Percentiles rank a stretch among this genome's conserved stretches.
Conservation (phyloP, 2,113 vertebrate species). For the Malurus melanocephalus region DNA sequence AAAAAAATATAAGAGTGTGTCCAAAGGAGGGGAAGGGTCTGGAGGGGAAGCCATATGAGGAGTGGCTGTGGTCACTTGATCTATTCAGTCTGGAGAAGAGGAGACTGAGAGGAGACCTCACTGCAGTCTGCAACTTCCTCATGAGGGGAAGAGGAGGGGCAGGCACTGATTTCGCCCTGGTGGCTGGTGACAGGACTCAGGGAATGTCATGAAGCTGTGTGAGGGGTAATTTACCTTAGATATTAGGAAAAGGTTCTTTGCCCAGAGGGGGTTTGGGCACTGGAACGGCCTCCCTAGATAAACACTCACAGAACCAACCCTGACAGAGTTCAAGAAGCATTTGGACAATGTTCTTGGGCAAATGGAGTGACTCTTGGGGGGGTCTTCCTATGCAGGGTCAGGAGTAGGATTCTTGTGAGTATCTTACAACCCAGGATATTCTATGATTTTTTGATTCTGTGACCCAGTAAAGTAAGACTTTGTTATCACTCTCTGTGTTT, state of each 20-base stretch:
- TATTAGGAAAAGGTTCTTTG: background rate
- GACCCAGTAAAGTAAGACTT: fast-evolving
- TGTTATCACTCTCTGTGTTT: background rate
- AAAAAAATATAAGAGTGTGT: background rate
- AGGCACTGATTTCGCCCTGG: background rate
- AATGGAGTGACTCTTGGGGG: background rate
- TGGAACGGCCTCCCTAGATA: background rate
- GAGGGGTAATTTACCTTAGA: background rate
- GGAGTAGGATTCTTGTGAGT: background rate
- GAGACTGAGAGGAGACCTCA: background rate
- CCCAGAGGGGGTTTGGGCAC: fast-evolving
- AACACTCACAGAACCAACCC: background rate
- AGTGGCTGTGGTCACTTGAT: background rate
- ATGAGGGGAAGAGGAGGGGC: fast-evolving
- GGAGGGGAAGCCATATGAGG: background rate
- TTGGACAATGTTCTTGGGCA: no score
- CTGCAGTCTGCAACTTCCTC: fast-evolving
- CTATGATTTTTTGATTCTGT: background rate
- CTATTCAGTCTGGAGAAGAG: background rate
- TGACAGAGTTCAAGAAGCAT: background rate
- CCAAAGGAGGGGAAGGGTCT: background rate
- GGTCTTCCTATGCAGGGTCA: no score
- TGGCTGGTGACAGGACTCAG: fast-evolving
- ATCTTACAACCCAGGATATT: background rate
- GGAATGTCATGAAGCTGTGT: background rate